phyloP scores from a whole-genome alignment of 2,113 vertebrate species.

The Brachionichthys hirsutus region DNA sequence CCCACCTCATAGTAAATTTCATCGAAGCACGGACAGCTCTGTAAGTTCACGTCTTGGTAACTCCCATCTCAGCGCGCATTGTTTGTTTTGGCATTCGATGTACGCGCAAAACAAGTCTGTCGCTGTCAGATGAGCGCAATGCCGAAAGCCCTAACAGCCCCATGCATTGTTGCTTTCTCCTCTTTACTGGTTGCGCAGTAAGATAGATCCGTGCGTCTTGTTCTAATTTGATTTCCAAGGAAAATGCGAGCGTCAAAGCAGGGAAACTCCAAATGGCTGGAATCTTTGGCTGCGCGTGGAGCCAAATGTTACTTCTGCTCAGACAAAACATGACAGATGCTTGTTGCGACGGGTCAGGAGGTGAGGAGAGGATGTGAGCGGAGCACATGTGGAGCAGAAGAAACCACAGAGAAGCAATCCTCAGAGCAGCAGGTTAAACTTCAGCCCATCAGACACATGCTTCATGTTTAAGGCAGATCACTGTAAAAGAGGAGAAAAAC shows the following conservation, averaged over 20 bases:
- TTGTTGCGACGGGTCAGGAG: slow-evolving; percentile 53
- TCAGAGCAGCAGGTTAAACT: no score
- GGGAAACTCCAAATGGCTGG: slow-evolving; percentile 47
- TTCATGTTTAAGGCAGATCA: no score
- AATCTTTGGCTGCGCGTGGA: slow-evolving; percentile 37
- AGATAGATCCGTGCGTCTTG: slow-evolving; percentile 34
- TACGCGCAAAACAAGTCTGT: background rate
- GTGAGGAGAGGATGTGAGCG: slow-evolving; percentile 38
- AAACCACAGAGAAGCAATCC: no score
- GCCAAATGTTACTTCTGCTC: slow-evolving; percentile 52
- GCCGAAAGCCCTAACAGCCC: slow-evolving; percentile 9
- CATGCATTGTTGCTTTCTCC: slow-evolving; percentile 21
- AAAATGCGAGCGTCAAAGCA: slow-evolving; percentile 34
- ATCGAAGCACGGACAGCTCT: background rate
- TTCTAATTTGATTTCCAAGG: slow-evolving; percentile 43
- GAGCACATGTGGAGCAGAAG: slow-evolving; percentile 26
- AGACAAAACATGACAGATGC: slow-evolving; percentile 65
- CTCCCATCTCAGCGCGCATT: background rate
- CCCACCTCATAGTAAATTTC: background rate
- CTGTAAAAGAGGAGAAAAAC: no score
- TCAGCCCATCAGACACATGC: no score
- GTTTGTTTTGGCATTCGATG: slow-evolving; percentile 18
- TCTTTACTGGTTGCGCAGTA: slow-evolving; percentile 22
- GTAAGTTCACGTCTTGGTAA: no score
- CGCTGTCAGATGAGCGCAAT: slow-evolving; percentile 4